Evolutionary conservation across 2,888 invertebrate species (phyloP).

Genomic region (Orthonychiurus folsomi): DNA sequence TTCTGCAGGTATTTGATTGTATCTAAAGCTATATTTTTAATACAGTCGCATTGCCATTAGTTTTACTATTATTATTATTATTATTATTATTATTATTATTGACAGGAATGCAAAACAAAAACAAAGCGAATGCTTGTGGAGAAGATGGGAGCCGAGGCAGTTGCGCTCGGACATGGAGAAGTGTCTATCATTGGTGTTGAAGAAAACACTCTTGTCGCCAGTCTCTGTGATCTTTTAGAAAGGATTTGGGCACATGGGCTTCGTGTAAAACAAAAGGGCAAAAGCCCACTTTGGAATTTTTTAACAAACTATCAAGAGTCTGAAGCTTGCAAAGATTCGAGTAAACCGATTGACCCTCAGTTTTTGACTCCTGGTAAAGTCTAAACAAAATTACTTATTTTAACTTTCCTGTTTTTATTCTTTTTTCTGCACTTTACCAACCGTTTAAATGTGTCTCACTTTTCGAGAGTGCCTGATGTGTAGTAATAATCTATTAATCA

Average conservation of each 20-base stretch:
- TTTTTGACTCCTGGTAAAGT: constrained; percentile 56
- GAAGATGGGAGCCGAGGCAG: constrained; percentile 96
- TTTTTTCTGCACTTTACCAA: neutral
- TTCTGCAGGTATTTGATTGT: constrained; percentile 66
- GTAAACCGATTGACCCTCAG: constrained; percentile 53
- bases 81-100: constrained; percentile 16
- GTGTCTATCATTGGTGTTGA: constrained; percentile 65
- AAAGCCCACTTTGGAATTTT: constrained; percentile 95
- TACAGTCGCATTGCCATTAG: neutral
- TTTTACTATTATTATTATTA: too few relatives aligned
- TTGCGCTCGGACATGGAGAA: constrained; percentile 82
- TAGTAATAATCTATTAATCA: constrained; percentile 44
- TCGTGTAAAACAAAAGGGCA: constrained; percentile 81
- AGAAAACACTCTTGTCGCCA: constrained; percentile 96
- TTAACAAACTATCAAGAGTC: constrained; percentile 78
- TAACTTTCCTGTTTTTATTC: neutral
- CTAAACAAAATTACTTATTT: neutral
- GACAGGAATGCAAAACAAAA: constrained; percentile 79
- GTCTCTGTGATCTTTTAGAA: constrained; percentile 91
- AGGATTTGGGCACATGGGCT: constrained; percentile 96
- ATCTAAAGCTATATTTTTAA: too few relatives aligned
- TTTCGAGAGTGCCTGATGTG: too few relatives aligned
- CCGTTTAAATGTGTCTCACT: constrained; percentile 3
- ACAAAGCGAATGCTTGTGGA: constrained; percentile 98
- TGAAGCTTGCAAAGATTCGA: constrained; percentile 57